Evolutionary conservation across 2,113 vertebrate species (phyloP).

Genomic region (Azemiops feae): DNA sequence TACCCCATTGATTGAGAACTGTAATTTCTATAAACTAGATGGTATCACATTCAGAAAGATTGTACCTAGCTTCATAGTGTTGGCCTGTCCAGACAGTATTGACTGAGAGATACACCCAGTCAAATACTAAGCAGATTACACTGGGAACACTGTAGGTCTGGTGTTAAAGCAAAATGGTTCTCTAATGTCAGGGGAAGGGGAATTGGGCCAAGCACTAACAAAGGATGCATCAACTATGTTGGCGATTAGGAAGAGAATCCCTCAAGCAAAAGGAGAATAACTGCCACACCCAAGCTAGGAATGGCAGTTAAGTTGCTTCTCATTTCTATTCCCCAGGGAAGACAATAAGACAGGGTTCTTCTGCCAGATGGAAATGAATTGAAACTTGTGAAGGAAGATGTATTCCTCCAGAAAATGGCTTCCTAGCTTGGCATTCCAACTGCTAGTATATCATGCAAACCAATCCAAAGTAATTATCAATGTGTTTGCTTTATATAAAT

Average conservation of each 20-base stretch:
- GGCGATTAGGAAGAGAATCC: not conserved
- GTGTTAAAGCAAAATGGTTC: not conserved
- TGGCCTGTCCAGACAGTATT: not conserved
- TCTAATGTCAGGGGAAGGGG: not conserved
- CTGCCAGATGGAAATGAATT: not conserved
- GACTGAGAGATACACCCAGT: not conserved
- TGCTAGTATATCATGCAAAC: not conserved
- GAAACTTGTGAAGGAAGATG: not conserved
- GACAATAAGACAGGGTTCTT: not conserved
- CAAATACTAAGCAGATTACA: not conserved
- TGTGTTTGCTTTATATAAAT: not conserved
- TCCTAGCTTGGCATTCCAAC: not conserved
- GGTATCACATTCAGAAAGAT: not conserved
- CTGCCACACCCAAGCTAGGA: not conserved
- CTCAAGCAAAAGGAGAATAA: not conserved
- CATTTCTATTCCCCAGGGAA: not conserved
- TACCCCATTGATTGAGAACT: not conserved
- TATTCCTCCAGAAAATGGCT: not conserved
- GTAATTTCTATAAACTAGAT: not conserved
- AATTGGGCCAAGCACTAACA: not conserved
- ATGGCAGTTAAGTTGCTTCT: not conserved
- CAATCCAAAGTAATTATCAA: not conserved
- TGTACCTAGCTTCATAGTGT: not conserved
- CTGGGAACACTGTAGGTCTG: no score
- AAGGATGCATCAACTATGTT: not conserved